phyloP scores from a whole-genome alignment of 2,797 vertebrate genomes.

The Sphenodon punctatus region DNA sequence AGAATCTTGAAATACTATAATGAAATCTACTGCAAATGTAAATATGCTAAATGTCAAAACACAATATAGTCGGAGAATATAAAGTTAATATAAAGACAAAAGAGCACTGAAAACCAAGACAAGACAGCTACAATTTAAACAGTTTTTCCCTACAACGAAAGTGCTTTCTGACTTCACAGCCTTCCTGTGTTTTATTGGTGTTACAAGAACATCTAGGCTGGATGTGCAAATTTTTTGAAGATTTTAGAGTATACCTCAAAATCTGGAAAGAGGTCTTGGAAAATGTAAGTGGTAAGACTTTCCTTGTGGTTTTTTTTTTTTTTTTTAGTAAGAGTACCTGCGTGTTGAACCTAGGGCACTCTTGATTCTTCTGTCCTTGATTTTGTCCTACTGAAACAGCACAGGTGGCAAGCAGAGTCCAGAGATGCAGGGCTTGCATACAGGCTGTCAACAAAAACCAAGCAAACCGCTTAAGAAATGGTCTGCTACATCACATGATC shows the following conservation, averaged over 20 bases:
- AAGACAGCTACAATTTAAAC: neutral
- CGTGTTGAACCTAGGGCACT: conserved; percentile 61
- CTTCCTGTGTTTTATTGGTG: too few relatives aligned
- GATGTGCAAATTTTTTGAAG: neutral
- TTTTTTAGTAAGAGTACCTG: conserved; percentile 67
- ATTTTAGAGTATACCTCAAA: neutral
- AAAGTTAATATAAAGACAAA: neutral
- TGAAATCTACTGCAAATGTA: neutral
- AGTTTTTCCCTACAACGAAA: too few relatives aligned
- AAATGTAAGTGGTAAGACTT: conserved; percentile 17
- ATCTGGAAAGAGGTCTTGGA: neutral
- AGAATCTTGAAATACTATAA: neutral
- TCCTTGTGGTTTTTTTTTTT: conserved; percentile 40
- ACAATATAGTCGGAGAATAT: too few relatives aligned
- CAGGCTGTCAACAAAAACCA: conserved; percentile 69
- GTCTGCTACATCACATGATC: conserved; percentile 30
- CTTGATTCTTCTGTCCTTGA: conserved; percentile 70
- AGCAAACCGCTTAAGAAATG: conserved; percentile 61
- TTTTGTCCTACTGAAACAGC: conserved; percentile 67
- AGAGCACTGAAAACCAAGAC: too few relatives aligned
- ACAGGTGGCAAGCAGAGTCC: conserved; percentile 64
- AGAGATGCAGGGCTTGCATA: conserved; percentile 65
- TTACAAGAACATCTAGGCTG: neutral
- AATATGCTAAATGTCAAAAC: neutral
- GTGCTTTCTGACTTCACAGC: too few relatives aligned